These are phyloP conservation scores for Nothocercus julius DNA, from an alignment of 2,113 vertebrate genomes.

Conservation along the genomic window DNA sequence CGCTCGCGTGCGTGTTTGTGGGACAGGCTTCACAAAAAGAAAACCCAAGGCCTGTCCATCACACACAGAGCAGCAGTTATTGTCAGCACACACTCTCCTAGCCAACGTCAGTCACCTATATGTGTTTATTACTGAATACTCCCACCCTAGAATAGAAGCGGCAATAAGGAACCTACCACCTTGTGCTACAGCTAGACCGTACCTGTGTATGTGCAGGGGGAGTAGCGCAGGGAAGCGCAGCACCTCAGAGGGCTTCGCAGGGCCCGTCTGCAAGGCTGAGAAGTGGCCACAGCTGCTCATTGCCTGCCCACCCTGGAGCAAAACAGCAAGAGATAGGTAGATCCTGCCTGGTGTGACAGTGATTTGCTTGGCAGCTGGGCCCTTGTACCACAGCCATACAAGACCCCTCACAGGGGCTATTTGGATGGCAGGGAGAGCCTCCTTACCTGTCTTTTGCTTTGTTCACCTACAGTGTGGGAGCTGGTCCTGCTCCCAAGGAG, in stretches of 20 bases:
- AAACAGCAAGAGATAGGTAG: not conserved
- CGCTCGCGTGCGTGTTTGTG: not conserved
- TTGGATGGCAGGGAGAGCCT: not conserved
- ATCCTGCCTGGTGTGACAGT: not conserved
- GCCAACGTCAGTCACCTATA: not conserved
- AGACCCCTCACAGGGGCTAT: not conserved
- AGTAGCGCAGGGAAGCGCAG: accelerated
- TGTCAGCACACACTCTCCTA: accelerated
- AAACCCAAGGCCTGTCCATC: not conserved
- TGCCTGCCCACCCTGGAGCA: accelerated
- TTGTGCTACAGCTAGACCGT: accelerated
- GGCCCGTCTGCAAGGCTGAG: not conserved
- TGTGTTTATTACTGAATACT: not conserved
- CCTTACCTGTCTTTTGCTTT: not conserved
- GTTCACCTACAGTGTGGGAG: not conserved
- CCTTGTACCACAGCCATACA: not conserved
- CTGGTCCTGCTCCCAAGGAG: not conserved
- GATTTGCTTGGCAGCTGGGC: not conserved
- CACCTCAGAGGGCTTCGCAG: not conserved
- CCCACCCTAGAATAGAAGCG: not conserved
- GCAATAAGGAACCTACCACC: accelerated
- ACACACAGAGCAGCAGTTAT: accelerated
- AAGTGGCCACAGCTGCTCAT: accelerated
- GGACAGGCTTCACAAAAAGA: not conserved
- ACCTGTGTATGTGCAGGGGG: too few species aligned